Evolutionary conservation across 1,140 invertebrate genomes (phyloP).

Genomic region (Branchinecta lindahli): DNA sequence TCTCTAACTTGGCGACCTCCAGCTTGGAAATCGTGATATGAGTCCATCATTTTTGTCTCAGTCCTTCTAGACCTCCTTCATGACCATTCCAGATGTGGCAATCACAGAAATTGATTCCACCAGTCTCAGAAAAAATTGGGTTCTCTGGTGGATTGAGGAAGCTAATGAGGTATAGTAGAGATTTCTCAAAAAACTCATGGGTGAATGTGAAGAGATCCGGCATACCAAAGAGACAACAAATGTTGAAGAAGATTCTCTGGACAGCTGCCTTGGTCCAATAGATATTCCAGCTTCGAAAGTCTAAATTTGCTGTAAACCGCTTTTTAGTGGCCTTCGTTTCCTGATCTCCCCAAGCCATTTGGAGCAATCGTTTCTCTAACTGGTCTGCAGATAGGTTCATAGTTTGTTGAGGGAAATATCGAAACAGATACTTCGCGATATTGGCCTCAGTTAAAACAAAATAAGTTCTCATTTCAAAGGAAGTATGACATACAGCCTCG

Average conservation of each 20-base stretch:
- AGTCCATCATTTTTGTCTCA: constrained; percentile 1
- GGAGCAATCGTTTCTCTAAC: constrained; percentile 1
- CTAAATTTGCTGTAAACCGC: constrained; percentile 1
- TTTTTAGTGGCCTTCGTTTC: background rate
- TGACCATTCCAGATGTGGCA: background rate
- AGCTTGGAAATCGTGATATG: background rate
- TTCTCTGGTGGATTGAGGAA: background rate
- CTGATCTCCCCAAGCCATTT: background rate
- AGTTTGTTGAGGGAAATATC: constrained; percentile 1
- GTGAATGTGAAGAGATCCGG: background rate
- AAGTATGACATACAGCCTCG: background rate
- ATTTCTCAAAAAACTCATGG: background rate
- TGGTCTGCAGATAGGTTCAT: constrained; percentile 1
- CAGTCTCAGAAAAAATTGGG: background rate
- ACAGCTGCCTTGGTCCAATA: constrained; percentile 1
- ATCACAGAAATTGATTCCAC: background rate
- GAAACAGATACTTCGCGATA: constrained; percentile 6
- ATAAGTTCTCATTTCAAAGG: constrained; percentile 5
- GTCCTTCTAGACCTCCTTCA: background rate
- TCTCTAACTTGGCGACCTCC: background rate
- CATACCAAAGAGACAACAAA: background rate
- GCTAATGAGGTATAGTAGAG: background rate
- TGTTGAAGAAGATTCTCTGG: background rate
- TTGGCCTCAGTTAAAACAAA: background rate
- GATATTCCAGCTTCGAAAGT: constrained; percentile 1